These are phyloP conservation scores for Diorhabda elongata DNA, from an alignment of 1,140 invertebrate genomes.

Conservation along the genomic window DNA sequence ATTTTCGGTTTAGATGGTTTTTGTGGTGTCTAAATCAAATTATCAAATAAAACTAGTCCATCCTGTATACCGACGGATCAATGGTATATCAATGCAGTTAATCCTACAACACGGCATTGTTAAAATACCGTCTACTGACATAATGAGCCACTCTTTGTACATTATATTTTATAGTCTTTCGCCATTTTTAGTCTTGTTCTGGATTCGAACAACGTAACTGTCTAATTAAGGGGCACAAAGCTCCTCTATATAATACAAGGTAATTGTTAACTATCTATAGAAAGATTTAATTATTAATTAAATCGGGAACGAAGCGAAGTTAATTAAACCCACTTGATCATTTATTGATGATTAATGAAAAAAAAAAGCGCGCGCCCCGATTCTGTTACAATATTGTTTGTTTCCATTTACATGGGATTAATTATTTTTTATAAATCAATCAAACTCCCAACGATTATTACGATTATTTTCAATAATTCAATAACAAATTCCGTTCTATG, in stretches of 20 bases:
- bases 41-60: not conserved
- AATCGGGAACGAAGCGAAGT: constrained; percentile 27
- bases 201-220: constrained; percentile 33
- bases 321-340: constrained; percentile 26
- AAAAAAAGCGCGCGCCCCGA: not conserved
- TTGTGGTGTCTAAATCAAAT: no score
- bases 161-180: constrained; percentile 39
- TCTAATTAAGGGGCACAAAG: constrained; percentile 40
- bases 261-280: constrained; percentile 39
- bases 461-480: no score
- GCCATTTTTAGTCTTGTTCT: constrained; percentile 37
- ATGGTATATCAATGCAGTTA: constrained; percentile 32
- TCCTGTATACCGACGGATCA: constrained; percentile 27
- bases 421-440: no score
- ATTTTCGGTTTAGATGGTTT: no score
- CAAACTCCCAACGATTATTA: no score
- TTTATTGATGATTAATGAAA: constrained; percentile 11
- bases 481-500: no score
- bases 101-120: constrained; percentile 33
- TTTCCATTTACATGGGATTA: no score
- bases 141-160: constrained; percentile 39
- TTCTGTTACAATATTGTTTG: no score
- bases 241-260: constrained; percentile 30
- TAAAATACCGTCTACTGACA: constrained; percentile 37
- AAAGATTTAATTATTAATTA: constrained; percentile 37